Percentiles rank a stretch among this genome's conserved stretches.
phyloP scores from a whole-genome alignment of 2,113 vertebrate species.

The Grus americana region DNA sequence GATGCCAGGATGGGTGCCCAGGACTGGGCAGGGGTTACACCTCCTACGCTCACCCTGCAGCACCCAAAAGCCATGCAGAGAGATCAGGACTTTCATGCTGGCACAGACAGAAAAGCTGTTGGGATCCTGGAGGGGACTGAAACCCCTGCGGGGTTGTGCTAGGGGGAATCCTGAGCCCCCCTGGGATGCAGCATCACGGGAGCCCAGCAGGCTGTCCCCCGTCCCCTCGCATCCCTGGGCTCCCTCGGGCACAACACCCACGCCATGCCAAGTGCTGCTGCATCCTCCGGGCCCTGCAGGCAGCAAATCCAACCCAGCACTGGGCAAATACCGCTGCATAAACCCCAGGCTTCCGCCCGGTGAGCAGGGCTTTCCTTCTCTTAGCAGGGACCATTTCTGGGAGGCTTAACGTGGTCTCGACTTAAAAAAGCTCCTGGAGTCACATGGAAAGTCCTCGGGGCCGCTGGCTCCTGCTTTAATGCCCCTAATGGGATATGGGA shows the following conservation, averaged over 20 bases:
- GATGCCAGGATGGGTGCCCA: rapidly evolving
- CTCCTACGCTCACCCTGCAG: rapidly evolving
- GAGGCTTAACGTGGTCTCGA: background rate
- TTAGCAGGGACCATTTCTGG: background rate
- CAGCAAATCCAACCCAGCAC: background rate
- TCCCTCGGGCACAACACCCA: background rate
- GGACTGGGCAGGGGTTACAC: rapidly evolving
- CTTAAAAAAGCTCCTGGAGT: background rate
- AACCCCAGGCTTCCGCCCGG: rapidly evolving
- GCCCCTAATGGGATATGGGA: slow-evolving; percentile 41
- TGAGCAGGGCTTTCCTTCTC: background rate
- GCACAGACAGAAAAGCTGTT: background rate
- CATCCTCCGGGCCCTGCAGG: rapidly evolving
- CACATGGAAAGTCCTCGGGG: background rate
- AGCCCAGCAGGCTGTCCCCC: rapidly evolving
- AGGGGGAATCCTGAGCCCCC: background rate
- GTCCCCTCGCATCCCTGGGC: background rate
- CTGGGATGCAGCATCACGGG: background rate
- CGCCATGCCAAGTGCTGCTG: rapidly evolving
- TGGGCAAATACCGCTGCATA: background rate
- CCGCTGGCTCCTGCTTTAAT: background rate
- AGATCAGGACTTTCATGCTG: too few relatives aligned
- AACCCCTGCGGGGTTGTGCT: background rate
- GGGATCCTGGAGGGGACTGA: rapidly evolving
- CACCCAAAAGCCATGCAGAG: rapidly evolving